A percentile compares a stretch with the other conserved stretches of the same genome.
Evolutionary conservation across 2,797 vertebrate species (phyloP).

Genomic region (Aythya fuligula): DNA sequence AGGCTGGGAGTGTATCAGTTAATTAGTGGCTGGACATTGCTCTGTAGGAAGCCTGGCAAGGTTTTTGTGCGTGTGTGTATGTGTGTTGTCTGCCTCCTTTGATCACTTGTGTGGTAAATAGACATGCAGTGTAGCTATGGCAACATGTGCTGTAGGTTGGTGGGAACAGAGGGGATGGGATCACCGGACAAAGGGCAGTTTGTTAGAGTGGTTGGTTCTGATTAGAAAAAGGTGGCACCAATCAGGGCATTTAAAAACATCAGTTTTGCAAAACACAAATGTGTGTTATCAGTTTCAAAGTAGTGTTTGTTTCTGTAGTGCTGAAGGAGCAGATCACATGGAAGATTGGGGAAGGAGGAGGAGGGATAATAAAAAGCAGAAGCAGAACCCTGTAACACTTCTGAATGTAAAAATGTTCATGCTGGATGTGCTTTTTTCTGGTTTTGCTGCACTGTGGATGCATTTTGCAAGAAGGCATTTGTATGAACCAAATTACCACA

Average conservation of each 20-base stretch:
- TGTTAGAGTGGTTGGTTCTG: slow-evolving; percentile 80
- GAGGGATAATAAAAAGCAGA: slow-evolving; percentile 50
- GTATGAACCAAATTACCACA: not conserved
- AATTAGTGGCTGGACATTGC: slow-evolving; percentile 86
- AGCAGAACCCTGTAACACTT: not conserved
- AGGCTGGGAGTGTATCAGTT: slow-evolving; percentile 79
- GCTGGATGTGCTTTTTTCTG: not conserved
- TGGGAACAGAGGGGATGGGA: slow-evolving; percentile 73
- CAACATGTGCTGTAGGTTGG: slow-evolving; percentile 80
- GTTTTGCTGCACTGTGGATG: not conserved
- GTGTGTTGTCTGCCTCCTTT: slow-evolving; percentile 81
- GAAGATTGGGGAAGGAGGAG: not conserved
- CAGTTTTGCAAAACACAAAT: slow-evolving; percentile 68
- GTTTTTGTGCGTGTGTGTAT: slow-evolving; percentile 63
- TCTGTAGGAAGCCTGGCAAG: slow-evolving; percentile 80
- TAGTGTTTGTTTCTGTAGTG: slow-evolving; percentile 48
- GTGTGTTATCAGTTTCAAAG: slow-evolving; percentile 65
- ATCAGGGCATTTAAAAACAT: slow-evolving; percentile 65
- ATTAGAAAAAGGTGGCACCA: slow-evolving; percentile 77
- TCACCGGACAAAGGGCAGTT: slow-evolving; percentile 82
- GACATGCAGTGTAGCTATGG: slow-evolving; percentile 85
- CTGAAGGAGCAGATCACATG: not conserved
- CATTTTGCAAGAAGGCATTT: not conserved
- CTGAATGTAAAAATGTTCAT: not conserved
- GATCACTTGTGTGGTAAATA: slow-evolving; percentile 89